A percentile compares a stretch with the other conserved stretches of the same genome.
Conservation (phyloP, 2,113 vertebrate species). For the Tachysurus vachellii region DNA sequence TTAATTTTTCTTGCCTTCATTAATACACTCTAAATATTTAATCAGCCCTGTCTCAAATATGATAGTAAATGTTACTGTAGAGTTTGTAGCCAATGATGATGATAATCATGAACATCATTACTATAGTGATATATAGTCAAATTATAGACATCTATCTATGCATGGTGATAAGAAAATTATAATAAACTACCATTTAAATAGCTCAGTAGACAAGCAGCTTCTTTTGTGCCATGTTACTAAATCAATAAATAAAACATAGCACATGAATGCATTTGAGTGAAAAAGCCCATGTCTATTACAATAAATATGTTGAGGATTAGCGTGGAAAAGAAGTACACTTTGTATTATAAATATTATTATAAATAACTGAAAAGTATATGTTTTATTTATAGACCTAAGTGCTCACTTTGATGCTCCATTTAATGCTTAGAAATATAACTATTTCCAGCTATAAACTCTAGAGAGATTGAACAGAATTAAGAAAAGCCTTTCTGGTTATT, state of each 20-base stretch:
- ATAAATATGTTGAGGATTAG: not conserved
- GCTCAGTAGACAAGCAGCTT: not conserved
- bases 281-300: not conserved
- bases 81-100: not conserved
- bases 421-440: not conserved
- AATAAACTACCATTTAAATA: not conserved
- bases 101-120: conserved; percentile 20
- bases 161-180: not conserved
- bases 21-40: conserved; percentile 59
- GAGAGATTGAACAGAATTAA: not conserved
- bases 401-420: too few species aligned
- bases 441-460: not conserved
- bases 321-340: not conserved
- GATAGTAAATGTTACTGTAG: conserved; percentile 9
- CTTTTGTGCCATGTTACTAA: not conserved
- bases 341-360: not conserved
- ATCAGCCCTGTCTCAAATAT: conserved; percentile 56
- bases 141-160: not conserved
- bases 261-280: not conserved
- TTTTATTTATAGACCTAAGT: not conserved
- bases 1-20: conserved; percentile 66
- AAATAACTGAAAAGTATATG: conserved; percentile 1
- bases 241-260: too few species aligned
- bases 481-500: conserved; percentile 8
- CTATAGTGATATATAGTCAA: not conserved